phyloP scores from a whole-genome alignment of 2,888 invertebrate genomes.

The Tenthredo mesomela region DNA sequence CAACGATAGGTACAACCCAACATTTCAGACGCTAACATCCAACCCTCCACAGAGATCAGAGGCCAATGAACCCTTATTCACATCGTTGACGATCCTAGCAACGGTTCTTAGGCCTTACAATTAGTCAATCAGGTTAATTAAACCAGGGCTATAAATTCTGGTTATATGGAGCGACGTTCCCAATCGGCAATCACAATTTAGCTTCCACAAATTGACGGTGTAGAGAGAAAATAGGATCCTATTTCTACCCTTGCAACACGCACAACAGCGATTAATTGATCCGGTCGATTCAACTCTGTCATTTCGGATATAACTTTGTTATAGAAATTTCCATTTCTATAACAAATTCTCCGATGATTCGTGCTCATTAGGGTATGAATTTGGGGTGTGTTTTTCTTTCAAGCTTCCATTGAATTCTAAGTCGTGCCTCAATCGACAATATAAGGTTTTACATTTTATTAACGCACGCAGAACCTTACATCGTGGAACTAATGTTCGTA shows the following conservation, averaged over 20 bases:
- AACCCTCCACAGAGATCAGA: background rate
- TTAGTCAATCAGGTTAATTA: constrained; percentile 30
- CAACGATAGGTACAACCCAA: background rate
- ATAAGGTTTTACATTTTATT: no score
- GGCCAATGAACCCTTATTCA: background rate
- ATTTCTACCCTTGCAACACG: background rate
- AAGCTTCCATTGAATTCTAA: no score
- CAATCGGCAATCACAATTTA: constrained; percentile 21
- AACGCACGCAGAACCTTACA: no score
- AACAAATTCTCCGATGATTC: background rate
- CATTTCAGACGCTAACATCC: background rate
- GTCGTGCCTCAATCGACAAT: no score
- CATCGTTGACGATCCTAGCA: background rate
- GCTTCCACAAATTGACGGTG: background rate
- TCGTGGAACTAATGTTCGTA: no score
- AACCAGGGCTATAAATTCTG: constrained; percentile 22
- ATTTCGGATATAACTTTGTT: background rate
- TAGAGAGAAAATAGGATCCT: constrained; percentile 12
- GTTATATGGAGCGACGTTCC: background rate
- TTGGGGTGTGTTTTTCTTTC: background rate
- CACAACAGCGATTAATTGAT: constrained; percentile 10
- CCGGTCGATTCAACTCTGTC: background rate
- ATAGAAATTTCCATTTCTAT: background rate
- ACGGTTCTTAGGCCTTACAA: background rate
- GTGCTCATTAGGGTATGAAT: background rate